Conservation (phyloP, 1,140 invertebrate species). For the Stratiolaelaps scimitus region DNA sequence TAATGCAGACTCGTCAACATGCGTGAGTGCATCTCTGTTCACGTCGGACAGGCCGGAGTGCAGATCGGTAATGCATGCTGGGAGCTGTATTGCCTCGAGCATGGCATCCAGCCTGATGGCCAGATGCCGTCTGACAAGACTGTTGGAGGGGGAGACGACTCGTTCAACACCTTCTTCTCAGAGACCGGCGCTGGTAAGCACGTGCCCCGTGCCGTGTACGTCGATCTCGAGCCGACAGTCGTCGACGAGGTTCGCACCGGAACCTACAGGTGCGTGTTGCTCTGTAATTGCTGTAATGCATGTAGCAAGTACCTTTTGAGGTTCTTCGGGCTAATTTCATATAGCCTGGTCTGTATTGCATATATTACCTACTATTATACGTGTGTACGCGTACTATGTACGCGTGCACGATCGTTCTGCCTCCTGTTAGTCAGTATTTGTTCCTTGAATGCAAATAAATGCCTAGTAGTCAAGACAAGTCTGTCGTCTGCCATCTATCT, state of each 20-base stretch:
- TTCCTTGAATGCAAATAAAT: no score
- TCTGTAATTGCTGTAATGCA: no score
- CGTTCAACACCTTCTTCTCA: slow-evolving; percentile 48
- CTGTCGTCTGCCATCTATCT: no score
- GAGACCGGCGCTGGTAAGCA: slow-evolving; percentile 47
- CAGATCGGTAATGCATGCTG: slow-evolving; percentile 52
- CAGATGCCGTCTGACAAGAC: slow-evolving; percentile 39
- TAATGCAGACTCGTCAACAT: slow-evolving; percentile 1
- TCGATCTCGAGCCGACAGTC: slow-evolving; percentile 49
- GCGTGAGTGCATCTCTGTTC: slow-evolving; percentile 47
- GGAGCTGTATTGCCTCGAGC: slow-evolving; percentile 49
- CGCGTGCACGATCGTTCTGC: no score
- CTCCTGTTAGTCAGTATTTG: no score
- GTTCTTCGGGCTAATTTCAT: no score
- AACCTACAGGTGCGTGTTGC: slow-evolving; percentile 26
- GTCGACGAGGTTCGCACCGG: slow-evolving; percentile 40
- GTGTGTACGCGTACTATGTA: no score
- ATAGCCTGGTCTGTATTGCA: no score
- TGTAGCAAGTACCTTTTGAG: no score
- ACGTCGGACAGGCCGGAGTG: slow-evolving; percentile 48
- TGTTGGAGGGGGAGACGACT: slow-evolving; percentile 41
- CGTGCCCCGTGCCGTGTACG: slow-evolving; percentile 47
- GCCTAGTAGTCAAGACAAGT: no score
- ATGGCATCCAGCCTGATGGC: slow-evolving; percentile 44
- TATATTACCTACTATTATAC: no score